phyloP scores from a whole-genome alignment of 2,888 invertebrate species.

The Chrysolina haemoptera region DNA sequence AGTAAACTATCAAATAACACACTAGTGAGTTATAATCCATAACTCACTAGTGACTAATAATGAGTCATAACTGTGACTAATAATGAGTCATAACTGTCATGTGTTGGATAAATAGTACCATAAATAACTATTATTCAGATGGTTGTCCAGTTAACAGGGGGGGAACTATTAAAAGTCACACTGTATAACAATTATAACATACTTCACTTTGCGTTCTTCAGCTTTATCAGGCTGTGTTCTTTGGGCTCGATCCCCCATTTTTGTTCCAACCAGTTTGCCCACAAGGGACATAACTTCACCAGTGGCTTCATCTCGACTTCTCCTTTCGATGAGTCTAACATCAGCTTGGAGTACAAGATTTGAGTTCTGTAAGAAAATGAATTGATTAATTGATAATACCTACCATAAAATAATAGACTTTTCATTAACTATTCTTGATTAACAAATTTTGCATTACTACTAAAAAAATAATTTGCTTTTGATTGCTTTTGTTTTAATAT shows the following conservation, averaged over 20 bases:
- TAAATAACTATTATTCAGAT: no score
- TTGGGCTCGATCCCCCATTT: slow-evolving; percentile 97
- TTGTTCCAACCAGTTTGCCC: slow-evolving; percentile 89
- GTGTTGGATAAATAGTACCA: no score
- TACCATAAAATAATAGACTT: slow-evolving; percentile 27
- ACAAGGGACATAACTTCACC: slow-evolving; percentile 98
- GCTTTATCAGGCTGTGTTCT: slow-evolving; percentile 94
- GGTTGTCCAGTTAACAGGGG: no score
- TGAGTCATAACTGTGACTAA: no score
- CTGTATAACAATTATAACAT: slow-evolving; percentile 59
- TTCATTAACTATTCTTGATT: background rate
- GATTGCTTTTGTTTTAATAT: no score
- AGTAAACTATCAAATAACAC: no score
- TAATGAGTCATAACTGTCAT: no score
- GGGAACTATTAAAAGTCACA: no score
- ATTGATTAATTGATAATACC: background rate
- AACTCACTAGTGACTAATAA: no score
- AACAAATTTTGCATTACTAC: no score
- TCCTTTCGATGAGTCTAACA: slow-evolving; percentile 94
- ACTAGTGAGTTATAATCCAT: no score
- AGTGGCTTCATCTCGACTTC: slow-evolving; percentile 98
- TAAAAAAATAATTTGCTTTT: no score
- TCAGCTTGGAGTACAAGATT: slow-evolving; percentile 99
- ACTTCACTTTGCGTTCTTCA: slow-evolving; percentile 95
- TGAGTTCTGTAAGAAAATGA: slow-evolving; percentile 84